These are phyloP conservation scores for Hypotaenidia philippensis DNA, from an alignment of 2,797 vertebrate species.

Conservation along the genomic window DNA sequence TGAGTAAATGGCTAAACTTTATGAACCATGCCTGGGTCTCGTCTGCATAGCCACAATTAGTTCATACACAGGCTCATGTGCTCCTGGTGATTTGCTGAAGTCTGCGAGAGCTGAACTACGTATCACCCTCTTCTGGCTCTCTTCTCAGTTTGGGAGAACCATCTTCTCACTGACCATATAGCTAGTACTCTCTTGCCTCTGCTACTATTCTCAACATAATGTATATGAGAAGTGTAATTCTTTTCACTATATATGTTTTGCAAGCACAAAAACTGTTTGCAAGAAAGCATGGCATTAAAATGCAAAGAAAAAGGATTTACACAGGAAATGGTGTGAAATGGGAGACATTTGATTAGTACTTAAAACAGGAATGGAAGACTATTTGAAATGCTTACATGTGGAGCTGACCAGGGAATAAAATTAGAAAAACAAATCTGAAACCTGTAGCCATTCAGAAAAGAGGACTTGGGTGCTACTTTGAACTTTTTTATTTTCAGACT, in stretches of 20 bases:
- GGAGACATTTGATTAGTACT: neutral
- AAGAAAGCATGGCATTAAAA: neutral
- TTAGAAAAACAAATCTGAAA: neutral
- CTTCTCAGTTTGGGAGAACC: neutral
- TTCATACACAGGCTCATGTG: neutral
- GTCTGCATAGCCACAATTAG: neutral
- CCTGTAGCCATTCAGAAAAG: neutral
- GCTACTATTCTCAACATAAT: neutral
- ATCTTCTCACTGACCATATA: rapidly evolving
- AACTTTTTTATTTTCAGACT: neutral
- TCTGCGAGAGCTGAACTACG: neutral
- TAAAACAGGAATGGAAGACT: neutral
- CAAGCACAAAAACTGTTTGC: neutral
- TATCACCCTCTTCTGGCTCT: neutral
- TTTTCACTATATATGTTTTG: neutral
- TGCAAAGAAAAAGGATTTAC: neutral
- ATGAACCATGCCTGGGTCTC: slow-evolving; percentile 3
- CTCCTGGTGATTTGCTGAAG: neutral
- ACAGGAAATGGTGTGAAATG: neutral
- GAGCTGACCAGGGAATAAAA: neutral
- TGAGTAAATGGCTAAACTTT: neutral
- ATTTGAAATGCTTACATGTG: neutral
- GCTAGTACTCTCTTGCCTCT: neutral
- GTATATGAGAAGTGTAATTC: neutral
- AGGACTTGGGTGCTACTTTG: neutral